These are phyloP conservation scores for Montipora capitata DNA, from an alignment of 92 coral and sea anemone genomes.

Conservation along the genomic window DNA sequence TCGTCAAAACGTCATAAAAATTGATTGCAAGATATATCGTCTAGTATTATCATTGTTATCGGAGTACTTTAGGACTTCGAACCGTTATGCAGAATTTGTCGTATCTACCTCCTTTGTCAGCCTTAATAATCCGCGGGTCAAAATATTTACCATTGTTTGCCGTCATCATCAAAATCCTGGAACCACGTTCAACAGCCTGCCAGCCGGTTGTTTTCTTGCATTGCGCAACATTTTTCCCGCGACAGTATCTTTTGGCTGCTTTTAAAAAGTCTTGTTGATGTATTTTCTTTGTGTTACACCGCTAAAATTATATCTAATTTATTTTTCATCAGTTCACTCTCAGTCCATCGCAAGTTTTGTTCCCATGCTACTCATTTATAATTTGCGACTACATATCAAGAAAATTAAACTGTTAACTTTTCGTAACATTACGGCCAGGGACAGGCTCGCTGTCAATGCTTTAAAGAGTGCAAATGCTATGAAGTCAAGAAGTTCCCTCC, in stretches of 20 bases:
- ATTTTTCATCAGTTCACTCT: not conserved
- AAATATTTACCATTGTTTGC: slow-evolving; percentile 52
- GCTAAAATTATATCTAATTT: not conserved
- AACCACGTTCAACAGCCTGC: not conserved
- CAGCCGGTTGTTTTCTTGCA: not conserved
- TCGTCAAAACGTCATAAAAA: slow-evolving; percentile 15
- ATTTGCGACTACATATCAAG: no score
- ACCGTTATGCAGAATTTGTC: slow-evolving; percentile 16
- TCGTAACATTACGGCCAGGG: not conserved
- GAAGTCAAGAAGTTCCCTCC: slow-evolving; percentile 16
- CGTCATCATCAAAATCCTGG: slow-evolving; percentile 3
- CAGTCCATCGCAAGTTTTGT: no score
- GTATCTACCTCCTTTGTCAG: slow-evolving; percentile 21
- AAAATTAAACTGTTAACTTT: no score
- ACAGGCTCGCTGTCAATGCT: not conserved
- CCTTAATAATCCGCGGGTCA: slow-evolving; percentile 26
- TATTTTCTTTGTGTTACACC: slow-evolving; percentile 26
- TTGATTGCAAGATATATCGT: not conserved
- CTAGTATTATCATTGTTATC: slow-evolving; percentile 7
- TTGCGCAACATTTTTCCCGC: slow-evolving; percentile 12
- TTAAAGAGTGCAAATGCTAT: not conserved
- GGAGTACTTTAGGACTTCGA: slow-evolving; percentile 12
- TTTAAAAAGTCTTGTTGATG: not conserved
- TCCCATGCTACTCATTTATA: no score
- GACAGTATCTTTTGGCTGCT: slow-evolving; percentile 2